Evolutionary conservation across 2,113 vertebrate species (phyloP).

Genomic region (Catharus fuscescens): DNA sequence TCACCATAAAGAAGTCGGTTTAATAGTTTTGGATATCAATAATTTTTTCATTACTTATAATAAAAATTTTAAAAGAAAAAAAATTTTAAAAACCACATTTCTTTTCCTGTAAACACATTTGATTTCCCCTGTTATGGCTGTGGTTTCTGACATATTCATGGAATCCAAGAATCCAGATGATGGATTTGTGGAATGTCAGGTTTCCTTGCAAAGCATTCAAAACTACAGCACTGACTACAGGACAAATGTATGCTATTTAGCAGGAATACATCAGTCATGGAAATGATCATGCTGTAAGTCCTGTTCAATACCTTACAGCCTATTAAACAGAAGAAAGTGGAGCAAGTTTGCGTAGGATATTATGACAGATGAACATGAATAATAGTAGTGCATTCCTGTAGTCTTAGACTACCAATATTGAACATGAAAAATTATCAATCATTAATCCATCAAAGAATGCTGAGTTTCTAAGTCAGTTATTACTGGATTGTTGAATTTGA

Average conservation of each 20-base stretch:
- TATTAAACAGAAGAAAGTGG: constrained; percentile 72
- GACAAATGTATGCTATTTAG: constrained; percentile 50
- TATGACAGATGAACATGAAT: constrained; percentile 53
- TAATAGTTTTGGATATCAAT: background rate
- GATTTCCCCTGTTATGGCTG: background rate
- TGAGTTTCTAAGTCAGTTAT: constrained; percentile 60
- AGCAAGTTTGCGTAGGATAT: constrained; percentile 65
- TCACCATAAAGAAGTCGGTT: background rate
- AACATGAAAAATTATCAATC: constrained; percentile 72
- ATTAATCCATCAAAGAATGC: constrained; percentile 66
- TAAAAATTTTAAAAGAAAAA: background rate
- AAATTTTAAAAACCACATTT: background rate
- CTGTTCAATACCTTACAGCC: constrained; percentile 72
- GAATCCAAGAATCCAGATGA: constrained; percentile 19
- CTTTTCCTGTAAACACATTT: background rate
- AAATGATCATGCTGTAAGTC: constrained; percentile 57
- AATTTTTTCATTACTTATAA: background rate
- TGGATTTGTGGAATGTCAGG: constrained; percentile 43
- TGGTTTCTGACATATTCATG: constrained; percentile 8
- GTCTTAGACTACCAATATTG: constrained; percentile 66
- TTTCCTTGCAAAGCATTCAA: constrained; percentile 49
- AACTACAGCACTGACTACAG: constrained; percentile 39
- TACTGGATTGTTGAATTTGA: constrained; percentile 57
- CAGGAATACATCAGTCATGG: constrained; percentile 65
- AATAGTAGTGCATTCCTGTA: constrained; percentile 59